Evolutionary conservation across 2,797 vertebrate species (phyloP).

Genomic region (Pristis pectinata): DNA sequence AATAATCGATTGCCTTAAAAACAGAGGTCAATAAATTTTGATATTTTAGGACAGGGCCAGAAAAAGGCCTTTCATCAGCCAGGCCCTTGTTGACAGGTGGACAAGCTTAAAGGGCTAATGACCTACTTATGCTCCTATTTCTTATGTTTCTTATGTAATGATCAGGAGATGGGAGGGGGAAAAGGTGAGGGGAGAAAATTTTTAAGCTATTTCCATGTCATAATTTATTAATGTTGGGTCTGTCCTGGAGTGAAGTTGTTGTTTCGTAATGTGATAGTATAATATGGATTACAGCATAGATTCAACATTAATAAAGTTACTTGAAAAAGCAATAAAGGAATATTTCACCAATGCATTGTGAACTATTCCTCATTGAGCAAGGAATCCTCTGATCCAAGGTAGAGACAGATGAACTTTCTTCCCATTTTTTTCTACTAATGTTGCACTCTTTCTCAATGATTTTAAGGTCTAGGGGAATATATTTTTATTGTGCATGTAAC

Average conservation of each 20-base stretch:
- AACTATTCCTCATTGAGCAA: background rate
- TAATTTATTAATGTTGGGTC: background rate
- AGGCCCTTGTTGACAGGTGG: too few relatives aligned
- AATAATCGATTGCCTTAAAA: too few relatives aligned
- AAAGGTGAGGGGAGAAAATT: background rate
- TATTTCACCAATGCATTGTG: background rate
- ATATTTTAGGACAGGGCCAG: too few relatives aligned
- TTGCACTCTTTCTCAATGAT: background rate
- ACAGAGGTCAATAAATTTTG: too few relatives aligned
- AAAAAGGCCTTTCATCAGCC: too few relatives aligned
- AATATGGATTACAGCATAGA: background rate
- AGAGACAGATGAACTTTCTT: background rate
- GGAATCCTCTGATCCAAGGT: background rate
- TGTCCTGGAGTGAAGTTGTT: background rate
- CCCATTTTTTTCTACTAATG: background rate
- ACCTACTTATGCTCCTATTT: too few relatives aligned
- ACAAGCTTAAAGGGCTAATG: too few relatives aligned
- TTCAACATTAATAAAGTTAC: background rate
- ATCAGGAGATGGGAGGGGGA: background rate
- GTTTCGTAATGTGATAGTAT: background rate
- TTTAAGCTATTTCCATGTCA: background rate
- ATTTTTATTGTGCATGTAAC: background rate
- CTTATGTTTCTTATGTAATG: too few relatives aligned
- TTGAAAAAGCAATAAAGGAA: background rate
- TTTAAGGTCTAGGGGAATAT: background rate